Base-by-base conservation (phyloP, 2,797 vertebrate species). In the Thunnus albacares region DNA sequence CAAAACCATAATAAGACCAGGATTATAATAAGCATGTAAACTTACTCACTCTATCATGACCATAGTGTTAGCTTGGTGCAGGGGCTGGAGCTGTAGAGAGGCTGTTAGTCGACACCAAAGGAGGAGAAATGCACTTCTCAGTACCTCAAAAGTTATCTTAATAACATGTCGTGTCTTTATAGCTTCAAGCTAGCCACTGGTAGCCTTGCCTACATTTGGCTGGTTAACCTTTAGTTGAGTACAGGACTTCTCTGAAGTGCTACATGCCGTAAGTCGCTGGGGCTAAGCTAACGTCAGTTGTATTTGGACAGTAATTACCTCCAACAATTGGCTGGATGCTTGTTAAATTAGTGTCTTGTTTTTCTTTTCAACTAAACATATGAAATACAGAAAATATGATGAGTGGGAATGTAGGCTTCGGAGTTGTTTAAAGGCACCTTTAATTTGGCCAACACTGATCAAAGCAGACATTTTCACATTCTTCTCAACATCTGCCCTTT, bases 401-500 rank as follows among this genome's bases (percentile, higher is more conserved):
- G 11, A 2, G 28, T 33, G 20, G 4, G 20, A 26, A 38, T 62
- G 38, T 15, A 18, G 22, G 22, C 22, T 45, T 71, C 14, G 18
- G 28, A 70, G 43, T 43, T 80, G 33, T 70, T 41, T 12, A 64
- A 64, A 47, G 22, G 41, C 45, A 13, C 28, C 26, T 22, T 52
- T 53, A 56, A 33, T 20, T 26, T 35, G 6, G 22, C 41, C n/a
- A 24, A n/a, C 24, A 26, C 24, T 38, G 33, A 69, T 58, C 2
- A 66, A 41, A 33, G 26, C 20, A n/a, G 18, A 33, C 43, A 4
- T 60, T 60, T 74, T 57, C 30, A 62, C 12, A 52, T 57, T 66
- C 26, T 56, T 47, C 45, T 15, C 43, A 4, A 45, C 60, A 45
- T 59, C 55, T 69, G 8, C 9, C 55, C 47, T 15, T 26, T 26